These are phyloP conservation scores for Apostichopus leukothele DNA, from an alignment of 53 echinoderm and acorn worm species.

Conservation along the genomic window DNA sequence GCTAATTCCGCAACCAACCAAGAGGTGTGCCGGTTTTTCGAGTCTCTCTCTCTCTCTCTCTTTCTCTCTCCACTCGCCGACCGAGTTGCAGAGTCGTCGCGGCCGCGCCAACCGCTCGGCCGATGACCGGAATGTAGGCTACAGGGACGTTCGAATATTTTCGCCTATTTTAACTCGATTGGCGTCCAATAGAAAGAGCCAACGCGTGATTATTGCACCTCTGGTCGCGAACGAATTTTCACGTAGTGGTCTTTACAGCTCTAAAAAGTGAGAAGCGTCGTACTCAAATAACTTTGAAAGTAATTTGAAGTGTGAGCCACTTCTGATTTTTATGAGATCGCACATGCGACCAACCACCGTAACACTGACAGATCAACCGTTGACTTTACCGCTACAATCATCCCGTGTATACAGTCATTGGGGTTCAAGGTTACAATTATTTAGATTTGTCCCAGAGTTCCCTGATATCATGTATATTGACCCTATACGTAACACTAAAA, in stretches of 20 bases:
- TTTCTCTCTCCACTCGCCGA: background rate
- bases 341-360: background rate
- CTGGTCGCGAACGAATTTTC: constrained; percentile 23
- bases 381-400: background rate
- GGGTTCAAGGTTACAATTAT: background rate
- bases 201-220: constrained; percentile 34
- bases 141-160: constrained; percentile 15
- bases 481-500: no score
- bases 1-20: constrained; percentile 19
- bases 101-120: background rate
- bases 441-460: no score
- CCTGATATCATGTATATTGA: no score
- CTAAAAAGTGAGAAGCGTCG: background rate
- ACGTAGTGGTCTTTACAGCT: constrained; percentile 10
- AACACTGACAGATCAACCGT: background rate
- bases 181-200: constrained; percentile 13
- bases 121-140: constrained; percentile 39
- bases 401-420: background rate
- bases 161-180: background rate
- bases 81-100: background rate
- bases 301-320: background rate
- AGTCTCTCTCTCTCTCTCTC: background rate
- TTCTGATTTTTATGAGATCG: background rate
- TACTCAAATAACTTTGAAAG: constrained; percentile 1
- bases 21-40: background rate